Base-by-base conservation (phyloP, 2,888 invertebrate genomes). In the Rugalucina vietnamica region DNA sequence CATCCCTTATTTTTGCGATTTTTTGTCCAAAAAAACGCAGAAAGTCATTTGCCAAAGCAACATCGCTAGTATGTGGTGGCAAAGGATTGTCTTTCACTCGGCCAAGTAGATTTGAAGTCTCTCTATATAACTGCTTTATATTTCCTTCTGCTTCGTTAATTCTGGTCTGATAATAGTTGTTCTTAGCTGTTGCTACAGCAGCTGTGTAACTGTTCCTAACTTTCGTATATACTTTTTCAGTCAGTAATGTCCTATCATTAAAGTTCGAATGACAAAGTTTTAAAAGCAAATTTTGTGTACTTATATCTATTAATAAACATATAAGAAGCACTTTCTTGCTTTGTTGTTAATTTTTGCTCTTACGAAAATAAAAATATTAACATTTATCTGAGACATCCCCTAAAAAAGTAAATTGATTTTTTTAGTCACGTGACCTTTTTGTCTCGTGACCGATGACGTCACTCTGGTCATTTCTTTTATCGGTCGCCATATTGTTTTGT, bases 131-230 rank as follows among this genome's bases (percentile, higher is more conserved):
- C 21, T 75, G 74, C 36, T 71, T 82, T 10, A 82, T 43, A 36
- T 79, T 79, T 50, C 82, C 79, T 39, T 74, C 78, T 57, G 80
- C 84, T 14, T 81, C 74, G 57, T 49, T 60, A 69, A 84, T 77
- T 37, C 34, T 74, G 24, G 18, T 21, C 57, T 80, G 76, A 74
- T 80, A 74, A 39, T 76, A 84, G 1, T 36, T 60, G 43, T 76
- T 34, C n/a, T 81, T 78, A 27, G 74, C 77, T 21, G 36, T 60
- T 50, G 78, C 50, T 39, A 81, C 54, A 57, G 72, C 84, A 21
- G 50, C 65, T 69, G 76, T 77, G 73, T 76, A 76, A 8, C n/a
- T 50, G 37, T 82, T 50, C 65, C 37, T 77, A 27, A 82, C 78
- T 29, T 78, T 50, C 43, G 73, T 82, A 37, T 80, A 80, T 29